A percentile compares a stretch with the other conserved stretches of the same genome.
Evolutionary conservation across 1,140 invertebrate genomes (phyloP).

Genomic region (Drosophila watanabei): DNA sequence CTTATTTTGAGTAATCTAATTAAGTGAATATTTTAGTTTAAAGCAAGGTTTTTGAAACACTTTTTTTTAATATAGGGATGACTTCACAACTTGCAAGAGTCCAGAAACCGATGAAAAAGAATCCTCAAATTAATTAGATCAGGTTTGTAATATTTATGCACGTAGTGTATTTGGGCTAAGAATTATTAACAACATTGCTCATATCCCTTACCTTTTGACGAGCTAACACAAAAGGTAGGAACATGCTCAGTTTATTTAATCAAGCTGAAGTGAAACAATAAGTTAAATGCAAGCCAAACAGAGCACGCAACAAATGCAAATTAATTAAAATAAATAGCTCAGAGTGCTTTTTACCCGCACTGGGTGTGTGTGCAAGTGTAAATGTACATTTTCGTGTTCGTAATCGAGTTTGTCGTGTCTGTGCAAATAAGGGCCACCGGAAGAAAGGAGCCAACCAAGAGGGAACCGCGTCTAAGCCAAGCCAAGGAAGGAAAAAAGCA

Average conservation of each 20-base stretch:
- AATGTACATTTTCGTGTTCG: constrained; percentile 12
- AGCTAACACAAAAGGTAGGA: neutral
- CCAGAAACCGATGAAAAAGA: neutral
- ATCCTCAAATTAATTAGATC: neutral
- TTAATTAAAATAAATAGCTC: constrained; percentile 60
- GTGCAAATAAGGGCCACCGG: constrained; percentile 43
- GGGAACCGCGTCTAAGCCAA: constrained; percentile 56
- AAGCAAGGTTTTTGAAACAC: neutral
- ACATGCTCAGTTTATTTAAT: constrained; percentile 51
- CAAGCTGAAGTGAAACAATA: constrained; percentile 45
- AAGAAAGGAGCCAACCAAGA: constrained; percentile 14
- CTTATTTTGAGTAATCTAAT: neutral
- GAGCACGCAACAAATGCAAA: constrained; percentile 56
- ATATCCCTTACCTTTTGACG: neutral
- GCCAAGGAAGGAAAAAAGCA: constrained; percentile 9
- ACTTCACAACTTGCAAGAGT: neutral
- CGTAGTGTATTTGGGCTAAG: no score
- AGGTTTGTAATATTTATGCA: no score
- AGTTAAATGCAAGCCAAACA: constrained; percentile 32
- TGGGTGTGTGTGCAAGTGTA: constrained; percentile 12
- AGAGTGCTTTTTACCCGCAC: neutral
- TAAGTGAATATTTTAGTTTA: neutral
- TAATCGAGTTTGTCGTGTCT: constrained; percentile 22
- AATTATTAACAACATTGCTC: no score
- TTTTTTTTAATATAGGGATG: neutral